Percentiles rank a stretch among this genome's conserved stretches.
These are phyloP conservation scores for Mongoloraphidia duomilia DNA, from an alignment of 2,888 invertebrate species.

Conservation along the genomic window DNA sequence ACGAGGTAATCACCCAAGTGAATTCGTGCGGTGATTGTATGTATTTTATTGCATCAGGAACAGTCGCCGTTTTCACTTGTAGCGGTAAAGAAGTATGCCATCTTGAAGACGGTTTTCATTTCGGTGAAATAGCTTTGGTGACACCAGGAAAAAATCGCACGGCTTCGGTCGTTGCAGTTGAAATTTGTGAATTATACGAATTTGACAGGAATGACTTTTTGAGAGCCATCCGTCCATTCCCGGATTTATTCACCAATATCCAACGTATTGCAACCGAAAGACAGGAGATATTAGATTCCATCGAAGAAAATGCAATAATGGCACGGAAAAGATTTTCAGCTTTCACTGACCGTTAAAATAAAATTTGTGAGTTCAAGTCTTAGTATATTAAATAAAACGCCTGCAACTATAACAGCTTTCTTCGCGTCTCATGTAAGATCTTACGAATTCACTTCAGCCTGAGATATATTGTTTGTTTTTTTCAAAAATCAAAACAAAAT, in stretches of 20 bases:
- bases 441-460: too few species aligned
- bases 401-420: too few species aligned
- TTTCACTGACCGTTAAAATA: too few species aligned
- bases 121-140: conserved; percentile 34
- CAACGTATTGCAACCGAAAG: conserved; percentile 32
- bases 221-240: conserved; percentile 29
- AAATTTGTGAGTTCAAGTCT: too few species aligned
- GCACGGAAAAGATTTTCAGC: too few species aligned
- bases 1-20: conserved; percentile 37
- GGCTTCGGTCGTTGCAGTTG: conserved; percentile 28
- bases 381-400: too few species aligned
- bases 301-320: too few species aligned
- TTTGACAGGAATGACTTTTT: conserved; percentile 28
- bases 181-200: conserved; percentile 29
- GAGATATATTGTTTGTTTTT: too few species aligned
- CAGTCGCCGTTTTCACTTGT: conserved; percentile 36
- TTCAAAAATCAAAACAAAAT: too few species aligned
- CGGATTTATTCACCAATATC: conserved; percentile 31
- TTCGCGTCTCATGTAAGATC: too few species aligned
- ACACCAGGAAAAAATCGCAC: conserved; percentile 24
- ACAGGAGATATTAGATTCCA: conserved; percentile 25
- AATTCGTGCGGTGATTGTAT: conserved; percentile 36
- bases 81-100: conserved; percentile 30
- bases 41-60: conserved; percentile 42
- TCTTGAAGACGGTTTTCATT: conserved; percentile 40